These are phyloP conservation scores for Orius insidiosus DNA, from an alignment of 1,140 invertebrate species.

Conservation along the genomic window DNA sequence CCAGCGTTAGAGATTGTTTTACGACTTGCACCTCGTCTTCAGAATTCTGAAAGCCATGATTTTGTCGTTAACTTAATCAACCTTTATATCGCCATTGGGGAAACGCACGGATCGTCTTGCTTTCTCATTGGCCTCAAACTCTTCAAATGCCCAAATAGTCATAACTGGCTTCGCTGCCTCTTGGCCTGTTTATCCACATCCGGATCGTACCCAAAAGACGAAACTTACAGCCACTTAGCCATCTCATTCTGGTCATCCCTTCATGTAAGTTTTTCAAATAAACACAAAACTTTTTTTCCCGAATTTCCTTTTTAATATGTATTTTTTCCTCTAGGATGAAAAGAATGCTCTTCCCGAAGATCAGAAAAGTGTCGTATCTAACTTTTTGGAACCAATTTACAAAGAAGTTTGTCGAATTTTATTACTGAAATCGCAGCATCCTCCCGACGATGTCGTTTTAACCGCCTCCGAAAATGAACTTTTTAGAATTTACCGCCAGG, in stretches of 20 bases:
- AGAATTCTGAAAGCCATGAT: not conserved
- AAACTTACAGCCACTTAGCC: slow-evolving; percentile 62
- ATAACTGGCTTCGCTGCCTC: slow-evolving; percentile 25
- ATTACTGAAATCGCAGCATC: slow-evolving; percentile 44
- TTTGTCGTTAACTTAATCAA: not conserved
- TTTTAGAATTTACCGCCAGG: slow-evolving; percentile 78
- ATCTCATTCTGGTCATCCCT: slow-evolving; percentile 84
- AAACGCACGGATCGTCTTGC: slow-evolving; percentile 42
- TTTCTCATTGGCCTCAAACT: slow-evolving; percentile 24
- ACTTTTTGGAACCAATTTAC: slow-evolving; percentile 44
- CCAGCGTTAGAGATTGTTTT: slow-evolving; percentile 31
- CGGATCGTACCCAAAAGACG: slow-evolving; percentile 68
- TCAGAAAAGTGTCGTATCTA: slow-evolving; percentile 29
- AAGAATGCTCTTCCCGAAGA: slow-evolving; percentile 33
- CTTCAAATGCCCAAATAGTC: slow-evolving; percentile 27
- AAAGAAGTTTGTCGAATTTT: slow-evolving; percentile 38
- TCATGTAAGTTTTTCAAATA: slow-evolving; percentile 38
- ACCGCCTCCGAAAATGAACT: slow-evolving; percentile 62
- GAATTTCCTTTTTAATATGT: no score
- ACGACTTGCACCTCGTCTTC: slow-evolving; percentile 19
- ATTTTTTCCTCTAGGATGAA: slow-evolving; percentile 42
- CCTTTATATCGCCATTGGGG: slow-evolving; percentile 28
- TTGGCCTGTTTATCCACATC: slow-evolving; percentile 59
- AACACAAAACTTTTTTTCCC: no score
- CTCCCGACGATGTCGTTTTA: slow-evolving; percentile 30